Evolutionary conservation across 2,888 invertebrate species (phyloP).

Genomic region (Drosophila longiperda): DNA sequence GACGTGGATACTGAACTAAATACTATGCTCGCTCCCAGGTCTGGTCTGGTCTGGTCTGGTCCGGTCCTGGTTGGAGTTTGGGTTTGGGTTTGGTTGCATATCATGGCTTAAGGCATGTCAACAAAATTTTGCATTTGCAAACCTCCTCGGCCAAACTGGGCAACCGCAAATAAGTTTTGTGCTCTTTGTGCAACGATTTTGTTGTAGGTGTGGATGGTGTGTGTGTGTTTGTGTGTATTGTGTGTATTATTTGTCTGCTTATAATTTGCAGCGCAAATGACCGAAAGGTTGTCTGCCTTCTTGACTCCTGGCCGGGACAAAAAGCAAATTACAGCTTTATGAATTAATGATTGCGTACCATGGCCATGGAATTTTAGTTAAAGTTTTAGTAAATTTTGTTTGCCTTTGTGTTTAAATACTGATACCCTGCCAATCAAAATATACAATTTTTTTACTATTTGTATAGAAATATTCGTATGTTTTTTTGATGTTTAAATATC

Average conservation of each 20-base stretch:
- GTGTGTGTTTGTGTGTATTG: conserved; percentile 22
- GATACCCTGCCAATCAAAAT: conserved; percentile 8
- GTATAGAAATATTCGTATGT: neutral
- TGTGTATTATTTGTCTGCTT: conserved; percentile 62
- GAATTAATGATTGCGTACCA: conserved; percentile 66
- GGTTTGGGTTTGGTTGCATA: conserved; percentile 42
- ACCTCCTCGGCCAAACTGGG: conserved; percentile 51
- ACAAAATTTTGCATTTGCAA: conserved; percentile 62
- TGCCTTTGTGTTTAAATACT: conserved; percentile 6
- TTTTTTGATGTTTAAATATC: neutral
- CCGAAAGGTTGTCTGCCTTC: conserved; percentile 53
- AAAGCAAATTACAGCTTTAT: conserved; percentile 70
- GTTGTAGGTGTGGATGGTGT: conserved; percentile 45
- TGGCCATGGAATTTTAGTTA: conserved; percentile 43
- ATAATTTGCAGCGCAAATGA: conserved; percentile 65
- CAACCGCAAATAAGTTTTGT: conserved; percentile 71
- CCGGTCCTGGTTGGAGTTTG: neutral
- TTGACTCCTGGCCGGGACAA: conserved; percentile 35
- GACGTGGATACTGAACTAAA: conserved; percentile 12
- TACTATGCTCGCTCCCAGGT: conserved; percentile 1
- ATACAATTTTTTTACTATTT: too few species aligned
- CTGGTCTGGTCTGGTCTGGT: conserved; percentile 1
- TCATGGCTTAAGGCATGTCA: conserved; percentile 63
- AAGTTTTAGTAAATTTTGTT: conserved; percentile 37
- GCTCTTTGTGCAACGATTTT: conserved; percentile 53